Evolutionary conservation across 1,140 invertebrate species (phyloP).

Genomic region (Lepidurus packardi): DNA sequence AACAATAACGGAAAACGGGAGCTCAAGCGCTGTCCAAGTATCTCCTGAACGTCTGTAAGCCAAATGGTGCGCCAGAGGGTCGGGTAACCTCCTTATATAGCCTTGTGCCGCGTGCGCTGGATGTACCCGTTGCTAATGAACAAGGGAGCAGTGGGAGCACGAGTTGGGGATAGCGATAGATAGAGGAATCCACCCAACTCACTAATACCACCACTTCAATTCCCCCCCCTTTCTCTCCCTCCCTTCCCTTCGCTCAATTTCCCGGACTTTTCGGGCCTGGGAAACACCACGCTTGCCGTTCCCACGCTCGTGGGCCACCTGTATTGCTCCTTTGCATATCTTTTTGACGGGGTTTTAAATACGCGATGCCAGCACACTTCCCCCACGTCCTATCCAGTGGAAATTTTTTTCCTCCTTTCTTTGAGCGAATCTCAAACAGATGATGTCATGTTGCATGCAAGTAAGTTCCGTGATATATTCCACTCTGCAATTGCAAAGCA

Average conservation of each 20-base stretch:
- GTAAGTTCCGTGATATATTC: not conserved
- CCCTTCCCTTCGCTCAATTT: conserved; percentile 14
- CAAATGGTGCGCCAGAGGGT: not conserved
- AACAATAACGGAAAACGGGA: not conserved
- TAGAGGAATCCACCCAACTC: conserved; percentile 18
- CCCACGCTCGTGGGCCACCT: conserved; percentile 19
- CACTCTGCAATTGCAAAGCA: not conserved
- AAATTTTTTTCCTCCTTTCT: not conserved
- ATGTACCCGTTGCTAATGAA: conserved; percentile 22
- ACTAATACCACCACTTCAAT: conserved; percentile 15
- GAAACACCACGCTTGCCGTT: conserved; percentile 20
- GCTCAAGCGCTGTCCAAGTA: not conserved
- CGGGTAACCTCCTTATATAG: not conserved
- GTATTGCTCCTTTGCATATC: conserved; percentile 21
- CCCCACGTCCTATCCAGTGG: not conserved
- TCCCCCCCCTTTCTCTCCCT: not conserved
- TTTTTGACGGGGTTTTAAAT: conserved; percentile 12
- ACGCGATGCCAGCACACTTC: conserved; percentile 20
- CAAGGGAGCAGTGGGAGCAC: conserved; percentile 16
- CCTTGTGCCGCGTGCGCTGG: conserved; percentile 16
- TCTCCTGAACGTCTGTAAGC: not conserved
- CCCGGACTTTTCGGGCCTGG: not conserved
- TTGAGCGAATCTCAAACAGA: not conserved
- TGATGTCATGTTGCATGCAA: conserved; percentile 11
- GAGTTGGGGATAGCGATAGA: conserved; percentile 15